A percentile compares a stretch with the other conserved stretches of the same genome.
Evolutionary conservation across 1,140 invertebrate species (phyloP).

Genomic region (Ectropis grisescens): DNA sequence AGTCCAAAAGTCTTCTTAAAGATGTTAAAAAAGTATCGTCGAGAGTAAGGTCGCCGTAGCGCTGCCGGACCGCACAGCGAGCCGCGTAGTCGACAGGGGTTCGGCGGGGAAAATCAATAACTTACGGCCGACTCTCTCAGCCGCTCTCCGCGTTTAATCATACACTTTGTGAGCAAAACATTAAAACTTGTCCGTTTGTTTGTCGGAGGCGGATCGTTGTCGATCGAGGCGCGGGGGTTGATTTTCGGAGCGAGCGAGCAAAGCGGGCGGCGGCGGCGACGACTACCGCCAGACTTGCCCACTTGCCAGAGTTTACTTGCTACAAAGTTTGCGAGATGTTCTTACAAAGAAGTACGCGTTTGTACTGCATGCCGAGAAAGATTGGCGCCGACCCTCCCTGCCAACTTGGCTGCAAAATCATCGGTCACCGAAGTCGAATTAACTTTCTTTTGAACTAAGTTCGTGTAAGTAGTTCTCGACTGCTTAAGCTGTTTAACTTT

Average conservation of each 20-base stretch:
- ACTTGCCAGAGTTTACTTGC: slow-evolving; percentile 60
- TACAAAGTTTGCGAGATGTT: slow-evolving; percentile 64
- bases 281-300: slow-evolving; percentile 16
- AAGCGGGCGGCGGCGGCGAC: slow-evolving; percentile 18
- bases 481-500: too few relatives aligned
- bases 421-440: too few relatives aligned
- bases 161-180: slow-evolving; percentile 70
- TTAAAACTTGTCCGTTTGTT: slow-evolving; percentile 70
- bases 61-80: slow-evolving; percentile 44
- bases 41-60: slow-evolving; percentile 32
- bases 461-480: too few relatives aligned
- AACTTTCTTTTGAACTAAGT: too few relatives aligned
- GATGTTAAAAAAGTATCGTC: slow-evolving; percentile 24
- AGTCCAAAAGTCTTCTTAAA: slow-evolving; percentile 33
- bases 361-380: slow-evolving; percentile 61
- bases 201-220: slow-evolving; percentile 50
- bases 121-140: slow-evolving; percentile 68
- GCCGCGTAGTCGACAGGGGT: slow-evolving; percentile 61
- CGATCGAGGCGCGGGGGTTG: slow-evolving; percentile 19
- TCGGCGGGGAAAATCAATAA: slow-evolving; percentile 71
- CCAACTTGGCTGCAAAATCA: slow-evolving; percentile 64
- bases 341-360: slow-evolving; percentile 66
- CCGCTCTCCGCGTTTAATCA: slow-evolving; percentile 67
- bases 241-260: slow-evolving; percentile 10
- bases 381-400: slow-evolving; percentile 43